Conservation (phyloP, 2,888 invertebrate species). For the Athripsodes cinereus region DNA sequence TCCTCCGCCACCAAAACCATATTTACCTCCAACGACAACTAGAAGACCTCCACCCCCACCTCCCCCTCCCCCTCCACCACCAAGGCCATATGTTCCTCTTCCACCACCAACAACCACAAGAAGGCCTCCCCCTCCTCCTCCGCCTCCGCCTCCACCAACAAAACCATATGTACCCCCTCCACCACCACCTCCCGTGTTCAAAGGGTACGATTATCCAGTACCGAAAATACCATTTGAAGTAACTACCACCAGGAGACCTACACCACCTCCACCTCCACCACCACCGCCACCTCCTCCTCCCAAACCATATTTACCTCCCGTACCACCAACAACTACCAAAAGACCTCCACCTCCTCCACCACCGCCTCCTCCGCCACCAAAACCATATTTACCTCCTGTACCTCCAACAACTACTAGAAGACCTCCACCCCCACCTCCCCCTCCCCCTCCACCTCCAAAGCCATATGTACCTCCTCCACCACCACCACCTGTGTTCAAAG, state of each 20-base stretch:
- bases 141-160: slow-evolving; percentile 1
- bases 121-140: background rate
- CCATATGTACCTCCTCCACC: background rate
- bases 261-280: slow-evolving; percentile 9
- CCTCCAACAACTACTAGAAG: background rate
- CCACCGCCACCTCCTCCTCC: slow-evolving; percentile 3
- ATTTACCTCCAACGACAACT: background rate
- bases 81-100: background rate
- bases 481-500: background rate
- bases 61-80: slow-evolving; percentile 10
- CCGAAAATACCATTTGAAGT: background rate
- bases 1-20: slow-evolving; percentile 1
- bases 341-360: background rate
- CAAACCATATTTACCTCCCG: background rate
- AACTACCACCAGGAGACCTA: background rate
- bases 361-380: background rate
- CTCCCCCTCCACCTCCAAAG: slow-evolving; percentile 9
- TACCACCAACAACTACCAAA: background rate
- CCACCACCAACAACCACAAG: slow-evolving; percentile 1
- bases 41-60: slow-evolving; percentile 7
- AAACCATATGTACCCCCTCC: slow-evolving; percentile 5
- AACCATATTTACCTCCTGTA: background rate
- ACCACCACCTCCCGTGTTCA: slow-evolving; percentile 3
- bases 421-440: slow-evolving; percentile 10
- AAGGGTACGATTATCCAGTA: background rate